Evolutionary conservation across 2,888 invertebrate genomes (phyloP).

Genomic region (Zelleria hepariella): DNA sequence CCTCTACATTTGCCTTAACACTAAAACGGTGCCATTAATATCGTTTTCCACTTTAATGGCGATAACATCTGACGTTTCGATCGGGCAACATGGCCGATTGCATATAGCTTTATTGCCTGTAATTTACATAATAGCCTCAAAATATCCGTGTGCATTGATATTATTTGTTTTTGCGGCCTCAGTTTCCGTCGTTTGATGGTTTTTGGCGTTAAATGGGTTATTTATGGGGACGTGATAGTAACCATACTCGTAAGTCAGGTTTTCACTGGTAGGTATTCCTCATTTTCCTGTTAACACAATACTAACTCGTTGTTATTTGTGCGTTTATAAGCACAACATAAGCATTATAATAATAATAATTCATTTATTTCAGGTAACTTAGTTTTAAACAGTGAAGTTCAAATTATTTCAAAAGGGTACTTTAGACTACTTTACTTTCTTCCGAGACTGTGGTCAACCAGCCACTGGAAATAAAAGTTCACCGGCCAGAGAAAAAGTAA

Average conservation of each 20-base stretch:
- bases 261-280: neutral
- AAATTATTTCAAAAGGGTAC: too few relatives aligned
- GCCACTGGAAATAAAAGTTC: neutral
- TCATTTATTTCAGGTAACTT: too few relatives aligned
- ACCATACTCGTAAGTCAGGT: neutral
- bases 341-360: too few relatives aligned
- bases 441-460: too few relatives aligned
- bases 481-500: neutral
- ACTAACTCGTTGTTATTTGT: too few relatives aligned
- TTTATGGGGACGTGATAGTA: neutral
- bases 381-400: too few relatives aligned
- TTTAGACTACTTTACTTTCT: too few relatives aligned
- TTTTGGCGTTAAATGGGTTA: neutral
- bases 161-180: neutral
- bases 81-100: constrained; percentile 34
- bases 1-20: neutral
- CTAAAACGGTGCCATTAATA: constrained; percentile 41
- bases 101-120: constrained; percentile 39
- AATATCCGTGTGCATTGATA: neutral
- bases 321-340: too few relatives aligned
- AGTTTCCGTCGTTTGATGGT: neutral
- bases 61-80: constrained; percentile 48
- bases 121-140: constrained; percentile 50
- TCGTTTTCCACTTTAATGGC: constrained; percentile 44
- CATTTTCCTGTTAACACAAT: neutral